These are phyloP conservation scores for Pristionchus fissidentatus DNA, from an alignment of 2,888 invertebrate species.

Conservation along the genomic window DNA sequence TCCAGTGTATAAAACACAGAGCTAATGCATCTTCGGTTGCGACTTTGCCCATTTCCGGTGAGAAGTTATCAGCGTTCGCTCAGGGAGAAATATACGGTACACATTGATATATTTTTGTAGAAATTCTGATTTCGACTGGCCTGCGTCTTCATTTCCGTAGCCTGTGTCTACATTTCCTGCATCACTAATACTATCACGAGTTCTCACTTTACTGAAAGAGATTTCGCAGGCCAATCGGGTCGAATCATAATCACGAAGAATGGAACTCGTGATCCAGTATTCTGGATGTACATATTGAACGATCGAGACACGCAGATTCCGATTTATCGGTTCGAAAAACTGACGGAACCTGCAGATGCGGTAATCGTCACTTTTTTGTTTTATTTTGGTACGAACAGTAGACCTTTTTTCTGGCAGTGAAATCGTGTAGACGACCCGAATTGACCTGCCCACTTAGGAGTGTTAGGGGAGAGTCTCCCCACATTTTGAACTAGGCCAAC, in stretches of 20 bases:
- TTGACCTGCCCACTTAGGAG: too few relatives aligned
- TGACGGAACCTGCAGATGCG: background rate
- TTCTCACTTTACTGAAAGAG: background rate
- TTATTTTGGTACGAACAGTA: too few relatives aligned
- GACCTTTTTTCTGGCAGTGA: too few relatives aligned
- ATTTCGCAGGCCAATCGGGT: background rate
- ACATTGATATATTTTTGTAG: too few relatives aligned
- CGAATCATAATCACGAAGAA: background rate
- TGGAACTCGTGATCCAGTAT: background rate
- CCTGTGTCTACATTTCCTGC: too few relatives aligned
- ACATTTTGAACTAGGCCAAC: too few relatives aligned
- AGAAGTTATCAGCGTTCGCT: background rate
- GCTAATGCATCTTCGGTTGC: background rate
- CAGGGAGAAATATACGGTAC: background rate
- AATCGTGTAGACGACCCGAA: too few relatives aligned
- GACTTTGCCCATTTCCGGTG: background rate
- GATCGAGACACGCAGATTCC: background rate
- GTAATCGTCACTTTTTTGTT: background rate
- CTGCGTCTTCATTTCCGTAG: too few relatives aligned
- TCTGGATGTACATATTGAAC: constrained; percentile 28
- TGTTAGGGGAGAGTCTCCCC: too few relatives aligned
- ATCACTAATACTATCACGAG: too few relatives aligned
- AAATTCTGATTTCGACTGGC: too few relatives aligned
- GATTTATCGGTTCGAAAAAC: background rate
- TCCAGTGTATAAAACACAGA: background rate